Percentiles rank a stretch among this genome's conserved stretches.
These are phyloP conservation scores for Donacobius atricapilla DNA, from an alignment of 2,113 vertebrate species.

Conservation along the genomic window DNA sequence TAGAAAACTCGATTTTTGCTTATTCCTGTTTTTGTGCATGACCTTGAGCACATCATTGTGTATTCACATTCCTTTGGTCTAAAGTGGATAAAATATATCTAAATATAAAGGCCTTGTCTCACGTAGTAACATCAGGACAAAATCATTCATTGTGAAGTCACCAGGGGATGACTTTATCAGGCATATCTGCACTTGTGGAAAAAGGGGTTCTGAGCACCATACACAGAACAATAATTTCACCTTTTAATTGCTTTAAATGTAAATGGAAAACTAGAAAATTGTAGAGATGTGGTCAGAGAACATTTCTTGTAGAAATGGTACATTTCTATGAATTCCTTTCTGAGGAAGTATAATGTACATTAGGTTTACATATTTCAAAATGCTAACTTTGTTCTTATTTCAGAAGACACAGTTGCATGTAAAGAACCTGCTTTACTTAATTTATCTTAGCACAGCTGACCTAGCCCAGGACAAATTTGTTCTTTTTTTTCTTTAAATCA, in stretches of 20 bases:
- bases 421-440: neutral
- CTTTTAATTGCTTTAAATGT: neutral
- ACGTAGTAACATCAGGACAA: rapidly evolving
- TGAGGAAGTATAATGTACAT: neutral
- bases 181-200: neutral
- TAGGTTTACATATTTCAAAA: neutral
- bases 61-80: rapidly evolving
- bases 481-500: neutral
- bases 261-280: neutral
- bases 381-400: neutral
- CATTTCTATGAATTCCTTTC: neutral
- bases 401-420: neutral
- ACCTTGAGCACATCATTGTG: neutral
- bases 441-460: neutral
- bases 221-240: neutral
- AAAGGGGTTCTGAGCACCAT: neutral
- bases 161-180: rapidly evolving
- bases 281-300: neutral
- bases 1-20: neutral
- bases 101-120: neutral
- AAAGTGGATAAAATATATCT: neutral
- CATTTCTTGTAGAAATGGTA: neutral
- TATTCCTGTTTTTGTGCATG: neutral
- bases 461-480: neutral
- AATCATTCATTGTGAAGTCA: neutral